Evolutionary conservation across 2,113 vertebrate genomes (phyloP).

Genomic region (Dicentrarchus labrax): DNA sequence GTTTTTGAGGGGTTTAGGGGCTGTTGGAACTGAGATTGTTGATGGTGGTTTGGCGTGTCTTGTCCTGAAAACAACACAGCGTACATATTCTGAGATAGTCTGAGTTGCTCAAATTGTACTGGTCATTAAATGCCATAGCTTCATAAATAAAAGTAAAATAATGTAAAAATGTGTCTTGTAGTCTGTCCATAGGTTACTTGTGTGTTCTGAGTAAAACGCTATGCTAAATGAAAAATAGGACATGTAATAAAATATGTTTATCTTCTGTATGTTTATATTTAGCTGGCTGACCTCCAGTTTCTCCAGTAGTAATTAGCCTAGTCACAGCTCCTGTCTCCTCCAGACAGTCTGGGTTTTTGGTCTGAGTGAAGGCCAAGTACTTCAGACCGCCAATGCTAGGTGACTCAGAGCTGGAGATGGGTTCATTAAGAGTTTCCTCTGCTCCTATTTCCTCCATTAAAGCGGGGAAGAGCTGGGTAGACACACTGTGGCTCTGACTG

Average conservation of each 20-base stretch:
- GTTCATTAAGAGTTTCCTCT: conserved; percentile 51
- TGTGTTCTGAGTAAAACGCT: neutral
- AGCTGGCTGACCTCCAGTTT: conserved; percentile 66
- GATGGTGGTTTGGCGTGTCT: neutral
- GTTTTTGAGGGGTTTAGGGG: neutral
- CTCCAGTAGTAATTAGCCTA: conserved; percentile 45
- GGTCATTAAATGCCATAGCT: neutral
- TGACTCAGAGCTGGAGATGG: conserved; percentile 19
- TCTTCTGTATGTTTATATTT: conserved; percentile 36
- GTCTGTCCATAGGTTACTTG: conserved; percentile 1
- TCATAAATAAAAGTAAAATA: neutral
- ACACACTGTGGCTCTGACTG: conserved; percentile 11
- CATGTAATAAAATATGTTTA: conserved; percentile 14
- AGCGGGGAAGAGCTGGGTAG: conserved; percentile 3
- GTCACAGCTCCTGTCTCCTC: conserved; percentile 52
- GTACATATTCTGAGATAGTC: neutral
- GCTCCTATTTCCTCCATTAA: conserved; percentile 54
- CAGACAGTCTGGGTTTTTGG: conserved; percentile 8
- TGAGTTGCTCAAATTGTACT: neutral
- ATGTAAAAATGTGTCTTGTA: neutral
- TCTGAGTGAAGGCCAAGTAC: conserved; percentile 3
- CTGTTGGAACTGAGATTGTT: neutral
- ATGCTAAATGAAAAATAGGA: neutral
- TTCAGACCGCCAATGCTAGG: conserved; percentile 23
- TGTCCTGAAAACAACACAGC: conserved; percentile 46